Conservation (phyloP, 35 echinoderm and acorn worm species). For the Apostichopus japonicus region DNA sequence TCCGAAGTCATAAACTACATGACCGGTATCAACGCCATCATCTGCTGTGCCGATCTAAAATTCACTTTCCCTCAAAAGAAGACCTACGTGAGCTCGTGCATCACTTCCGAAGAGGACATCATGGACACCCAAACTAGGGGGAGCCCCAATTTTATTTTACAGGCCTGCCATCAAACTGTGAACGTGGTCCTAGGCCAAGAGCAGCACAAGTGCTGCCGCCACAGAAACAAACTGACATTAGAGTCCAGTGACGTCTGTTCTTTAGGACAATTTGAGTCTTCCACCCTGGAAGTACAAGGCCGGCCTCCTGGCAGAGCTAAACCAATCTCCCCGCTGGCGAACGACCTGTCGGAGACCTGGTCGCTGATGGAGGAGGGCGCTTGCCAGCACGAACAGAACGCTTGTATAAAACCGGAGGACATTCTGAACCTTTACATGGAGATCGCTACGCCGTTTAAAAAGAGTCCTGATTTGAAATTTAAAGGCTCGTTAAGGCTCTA, state of each 20-base stretch:
- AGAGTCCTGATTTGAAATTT: slow-evolving; percentile 23
- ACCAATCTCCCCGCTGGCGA: neutral
- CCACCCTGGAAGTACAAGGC: slow-evolving; percentile 41
- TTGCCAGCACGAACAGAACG: slow-evolving; percentile 24
- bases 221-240: slow-evolving; percentile 27
- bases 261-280: slow-evolving; percentile 19
- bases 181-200: slow-evolving; percentile 25
- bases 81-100: slow-evolving; percentile 35
- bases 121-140: neutral
- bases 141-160: slow-evolving; percentile 28
- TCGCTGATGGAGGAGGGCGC: neutral
- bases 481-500: slow-evolving; percentile 24
- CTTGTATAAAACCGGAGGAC: slow-evolving; percentile 1
- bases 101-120: slow-evolving; percentile 21
- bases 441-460: slow-evolving; percentile 30
- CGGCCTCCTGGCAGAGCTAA: neutral
- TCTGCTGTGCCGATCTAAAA: slow-evolving; percentile 38
- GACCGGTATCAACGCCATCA: neutral
- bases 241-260: neutral
- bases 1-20: neutral
- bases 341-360: neutral
- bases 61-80: slow-evolving; percentile 32
- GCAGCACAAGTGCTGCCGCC: slow-evolving; percentile 26
- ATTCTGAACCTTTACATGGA: slow-evolving; percentile 41
- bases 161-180: slow-evolving; percentile 35